Percentiles rank a stretch among this genome's conserved stretches.
Conservation (phyloP, 2,888 invertebrate species). For the Blastobasis lacticolella region DNA sequence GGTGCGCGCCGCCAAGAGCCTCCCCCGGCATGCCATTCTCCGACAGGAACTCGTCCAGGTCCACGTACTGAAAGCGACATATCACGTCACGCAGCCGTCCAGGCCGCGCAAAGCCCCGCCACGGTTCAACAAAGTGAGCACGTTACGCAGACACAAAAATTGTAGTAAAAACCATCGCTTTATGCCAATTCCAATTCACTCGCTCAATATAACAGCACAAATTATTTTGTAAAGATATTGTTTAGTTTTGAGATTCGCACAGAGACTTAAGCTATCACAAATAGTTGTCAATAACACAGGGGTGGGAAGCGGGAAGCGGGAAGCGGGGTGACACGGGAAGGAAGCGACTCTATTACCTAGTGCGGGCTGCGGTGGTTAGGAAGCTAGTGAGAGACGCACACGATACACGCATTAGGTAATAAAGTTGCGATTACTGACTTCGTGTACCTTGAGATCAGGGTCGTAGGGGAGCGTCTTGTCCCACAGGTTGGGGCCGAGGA, state of each 20-base stretch:
- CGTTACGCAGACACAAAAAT: background rate
- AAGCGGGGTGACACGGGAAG: constrained; percentile 9
- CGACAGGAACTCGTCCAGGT: constrained; percentile 96
- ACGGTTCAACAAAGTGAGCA: background rate
- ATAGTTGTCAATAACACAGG: constrained; percentile 1
- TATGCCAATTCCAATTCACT: constrained; percentile 9
- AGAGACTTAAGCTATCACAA: no score
- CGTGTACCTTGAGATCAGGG: constrained; percentile 95
- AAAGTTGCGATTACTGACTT: constrained; percentile 74
- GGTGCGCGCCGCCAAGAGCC: constrained; percentile 77
- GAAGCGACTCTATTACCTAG: constrained; percentile 55
- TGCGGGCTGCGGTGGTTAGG: constrained; percentile 38
- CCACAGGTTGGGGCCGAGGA: constrained; percentile 96
- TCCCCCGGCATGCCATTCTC: constrained; percentile 95
- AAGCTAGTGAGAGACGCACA: constrained; percentile 41
- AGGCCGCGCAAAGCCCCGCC: constrained; percentile 6
- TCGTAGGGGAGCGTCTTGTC: constrained; percentile 94
- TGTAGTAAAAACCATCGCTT: constrained; percentile 1
- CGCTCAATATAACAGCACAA: background rate
- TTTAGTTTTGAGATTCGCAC: no score
- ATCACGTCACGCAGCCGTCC: constrained; percentile 18
- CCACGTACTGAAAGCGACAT: constrained; percentile 86
- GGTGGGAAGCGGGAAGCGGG: constrained; percentile 7
- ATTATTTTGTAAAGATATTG: no score
- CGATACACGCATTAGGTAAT: constrained; percentile 60